Evolutionary conservation across 1,140 invertebrate species (phyloP), one percentile per base, ranked within the genome.

Genomic region (Bombus soroeensis): DNA sequence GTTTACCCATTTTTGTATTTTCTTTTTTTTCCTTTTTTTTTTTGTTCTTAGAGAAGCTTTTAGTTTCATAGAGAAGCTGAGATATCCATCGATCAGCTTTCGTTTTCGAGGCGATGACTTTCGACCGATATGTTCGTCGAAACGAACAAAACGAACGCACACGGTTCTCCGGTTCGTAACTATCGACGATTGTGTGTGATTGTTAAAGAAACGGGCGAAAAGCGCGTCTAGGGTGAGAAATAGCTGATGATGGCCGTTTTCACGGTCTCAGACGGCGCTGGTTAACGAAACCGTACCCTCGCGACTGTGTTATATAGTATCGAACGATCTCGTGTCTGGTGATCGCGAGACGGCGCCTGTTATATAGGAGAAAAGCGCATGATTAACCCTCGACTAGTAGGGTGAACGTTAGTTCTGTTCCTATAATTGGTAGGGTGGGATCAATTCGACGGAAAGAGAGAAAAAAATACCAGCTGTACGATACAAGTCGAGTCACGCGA

Each of bases 51-150:
- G 32, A 66, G 15, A 66, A 66, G 32, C 32, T 18, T 43, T 8
- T n/a, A 18, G 15, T 73, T 73, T 73, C 41, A 5, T 43, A 43
- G 39, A 72, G 28, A n/a, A 32, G n/a, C 39, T 73, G 39, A 47
- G 39, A 43, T 41, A 34, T 71, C 22, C 39, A 15, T 41, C 25
- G 28, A 41, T n/a, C 12, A 71, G 57, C 37, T 39, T 39, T 62
- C 47, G 25, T 39, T 78, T 59, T 41, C 41, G 32, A 86, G 80
- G 88, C 77, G 70, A 82, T 89, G 87, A 88, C 78, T 89, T 86
- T 89, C 87, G 88, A 89, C 87, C 87, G 71, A 37, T 41, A 18
- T 1, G 6, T 34, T 68, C 28, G n/a, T 71, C 74, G 34, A 59
- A 32, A 28, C 59, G 9, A 70, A 64, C 62, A n/a, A 47, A 68